Base-by-base conservation (phyloP, 2,888 invertebrate species). In the Pristionchus entomophagus region DNA sequence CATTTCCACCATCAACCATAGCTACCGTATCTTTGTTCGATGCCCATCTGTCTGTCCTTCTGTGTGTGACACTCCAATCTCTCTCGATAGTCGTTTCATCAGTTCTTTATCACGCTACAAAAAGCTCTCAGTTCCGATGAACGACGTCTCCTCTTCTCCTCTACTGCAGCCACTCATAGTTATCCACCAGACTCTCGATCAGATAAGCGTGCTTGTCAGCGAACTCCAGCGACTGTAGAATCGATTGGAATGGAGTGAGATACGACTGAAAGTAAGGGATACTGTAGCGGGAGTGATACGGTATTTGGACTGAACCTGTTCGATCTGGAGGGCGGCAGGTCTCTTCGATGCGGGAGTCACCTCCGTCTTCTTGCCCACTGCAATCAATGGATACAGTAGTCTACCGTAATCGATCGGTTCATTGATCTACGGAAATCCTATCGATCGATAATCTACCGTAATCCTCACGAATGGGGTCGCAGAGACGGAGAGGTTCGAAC, bases 141-240 rank as follows among this genome's bases (percentile, higher is more conserved):
- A 73, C 73, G 73, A 73, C 41, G 35, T 32, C 32, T 45, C 41
- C 38, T 73, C 32, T 73, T 14, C 14, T 45, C 8, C 45, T 80
- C 78, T 80, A 80, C 78, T 80, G 78, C 22, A 82, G 82, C 82
- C 82, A 82, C 56, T 82, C 82, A 59, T 82, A 82, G 32, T 82
- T 82, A 12, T 82, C 82, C 19, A 82, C 56, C 53, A 82, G 82
- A 59, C 59, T 38, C 59, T 82, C 82, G 49, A 82, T 82, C 56
- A 82, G 35, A 82, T 38, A 45, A 19, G 83, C 49, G 29, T 84
- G 83, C 65, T 84, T 62, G 32, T 84, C 83, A 22, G 83, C 83
- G 65, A 53, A 84, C 49, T 84, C 62, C 17, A 84, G 32, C 32
- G 83, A 84, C 32, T 84, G 83, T 8, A 84, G 83, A 62, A 84